Conservation (phyloP, 2,888 invertebrate genomes). For the Epirrhoe alternata region DNA sequence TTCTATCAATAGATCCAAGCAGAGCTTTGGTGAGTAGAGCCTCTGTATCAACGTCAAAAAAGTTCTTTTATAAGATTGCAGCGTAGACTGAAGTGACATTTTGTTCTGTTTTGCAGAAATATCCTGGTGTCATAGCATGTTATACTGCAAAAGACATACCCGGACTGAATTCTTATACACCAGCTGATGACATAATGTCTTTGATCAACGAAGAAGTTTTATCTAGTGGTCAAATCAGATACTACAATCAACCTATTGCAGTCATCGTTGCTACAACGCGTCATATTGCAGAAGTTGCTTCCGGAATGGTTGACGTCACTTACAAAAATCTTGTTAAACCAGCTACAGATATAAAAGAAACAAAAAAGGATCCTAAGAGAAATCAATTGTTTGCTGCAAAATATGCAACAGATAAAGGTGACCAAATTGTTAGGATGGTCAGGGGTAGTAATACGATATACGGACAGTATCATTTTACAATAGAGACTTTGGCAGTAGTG, state of each 20-base stretch:
- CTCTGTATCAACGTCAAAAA: background rate
- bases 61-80: background rate
- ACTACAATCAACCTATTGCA: conserved; percentile 88
- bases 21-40: conserved; percentile 82
- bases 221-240: conserved; percentile 81
- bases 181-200: conserved; percentile 42
- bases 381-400: conserved; percentile 8
- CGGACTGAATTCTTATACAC: conserved; percentile 84
- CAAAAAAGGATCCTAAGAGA: conserved; percentile 29
- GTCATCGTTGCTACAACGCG: conserved; percentile 86
- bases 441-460: conserved; percentile 49
- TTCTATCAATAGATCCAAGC: conserved; percentile 85
- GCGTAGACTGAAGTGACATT: background rate
- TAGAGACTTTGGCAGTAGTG: conserved; percentile 87
- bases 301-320: conserved; percentile 80
- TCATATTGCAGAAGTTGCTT: conserved; percentile 81
- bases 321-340: conserved; percentile 71
- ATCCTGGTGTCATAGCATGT: conserved; percentile 88
- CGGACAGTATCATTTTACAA: conserved; percentile 87
- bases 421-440: conserved; percentile 21
- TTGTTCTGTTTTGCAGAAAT: conserved; percentile 65
- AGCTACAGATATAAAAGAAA: conserved; percentile 33
- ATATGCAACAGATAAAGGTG: conserved; percentile 34
- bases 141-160: conserved; percentile 88
- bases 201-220: conserved; percentile 71